phyloP scores from a whole-genome alignment of 2,113 vertebrate genomes.

The Rafetus swinhoei region DNA sequence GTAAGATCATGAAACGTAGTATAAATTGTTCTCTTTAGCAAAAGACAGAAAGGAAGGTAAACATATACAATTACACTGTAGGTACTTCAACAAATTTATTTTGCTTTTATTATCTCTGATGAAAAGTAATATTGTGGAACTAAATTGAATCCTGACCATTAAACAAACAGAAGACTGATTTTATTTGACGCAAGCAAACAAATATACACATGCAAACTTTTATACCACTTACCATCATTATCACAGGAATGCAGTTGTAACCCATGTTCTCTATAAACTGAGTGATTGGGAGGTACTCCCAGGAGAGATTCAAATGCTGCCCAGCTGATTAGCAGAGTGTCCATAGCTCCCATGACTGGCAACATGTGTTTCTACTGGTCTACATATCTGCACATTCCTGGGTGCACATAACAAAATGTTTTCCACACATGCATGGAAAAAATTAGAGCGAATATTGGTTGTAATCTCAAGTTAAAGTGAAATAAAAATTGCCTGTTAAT shows the following conservation, averaged over 20 bases:
- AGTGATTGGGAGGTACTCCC: no score
- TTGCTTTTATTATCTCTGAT: conserved; percentile 12
- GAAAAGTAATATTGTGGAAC: neutral
- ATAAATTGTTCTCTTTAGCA: neutral
- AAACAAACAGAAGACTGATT: neutral
- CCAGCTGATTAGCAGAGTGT: no score
- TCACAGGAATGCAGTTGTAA: neutral
- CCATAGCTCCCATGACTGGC: no score
- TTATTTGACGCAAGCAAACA: neutral
- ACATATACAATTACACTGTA: neutral
- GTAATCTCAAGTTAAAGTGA: neutral
- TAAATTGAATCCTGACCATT: conserved; percentile 1
- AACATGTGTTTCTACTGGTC: no score
- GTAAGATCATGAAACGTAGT: neutral
- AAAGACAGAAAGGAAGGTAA: conserved; percentile 4
- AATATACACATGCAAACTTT: neutral
- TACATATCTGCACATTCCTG: no score
- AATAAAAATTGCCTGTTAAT: neutral
- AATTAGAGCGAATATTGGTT: no score
- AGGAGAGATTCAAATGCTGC: no score
- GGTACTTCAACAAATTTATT: conserved; percentile 8
- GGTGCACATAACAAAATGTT: no score
- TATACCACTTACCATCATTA: neutral
- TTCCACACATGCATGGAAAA: no score
- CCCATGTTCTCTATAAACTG: no score